Evolutionary conservation across 2,797 vertebrate species (phyloP).

Genomic region (Nasua narica): DNA sequence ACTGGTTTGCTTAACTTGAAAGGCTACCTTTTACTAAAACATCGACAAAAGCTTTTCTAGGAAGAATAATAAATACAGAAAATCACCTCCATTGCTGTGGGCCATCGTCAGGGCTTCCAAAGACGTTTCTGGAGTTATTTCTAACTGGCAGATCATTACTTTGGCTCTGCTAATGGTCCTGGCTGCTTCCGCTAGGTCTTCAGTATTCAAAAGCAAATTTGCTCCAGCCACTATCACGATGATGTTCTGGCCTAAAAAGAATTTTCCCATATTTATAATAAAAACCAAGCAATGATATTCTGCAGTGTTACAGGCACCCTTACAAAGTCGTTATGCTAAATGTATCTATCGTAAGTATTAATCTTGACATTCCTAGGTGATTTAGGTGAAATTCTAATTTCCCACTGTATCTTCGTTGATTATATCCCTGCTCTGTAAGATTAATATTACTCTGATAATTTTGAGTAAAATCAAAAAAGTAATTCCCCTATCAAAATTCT

Average conservation of each 20-base stretch:
- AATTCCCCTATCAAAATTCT: constrained; percentile 8
- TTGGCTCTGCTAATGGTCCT: constrained; percentile 86
- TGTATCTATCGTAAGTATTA: neutral
- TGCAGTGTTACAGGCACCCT: neutral
- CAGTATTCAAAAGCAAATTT: constrained; percentile 90
- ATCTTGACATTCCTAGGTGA: constrained; percentile 26
- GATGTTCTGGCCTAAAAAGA: constrained; percentile 92
- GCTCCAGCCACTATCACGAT: constrained; percentile 97
- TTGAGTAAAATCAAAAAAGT: constrained; percentile 31
- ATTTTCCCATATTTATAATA: constrained; percentile 59
- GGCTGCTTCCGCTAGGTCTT: constrained; percentile 88
- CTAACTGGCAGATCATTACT: constrained; percentile 95
- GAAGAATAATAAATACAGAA: constrained; percentile 60
- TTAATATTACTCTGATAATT: constrained; percentile 2
- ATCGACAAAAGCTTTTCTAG: constrained; percentile 53
- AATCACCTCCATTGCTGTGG: constrained; percentile 89
- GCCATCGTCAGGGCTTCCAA: constrained; percentile 92
- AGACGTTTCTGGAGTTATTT: constrained; percentile 89
- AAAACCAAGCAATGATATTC: constrained; percentile 21
- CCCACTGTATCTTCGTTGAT: neutral
- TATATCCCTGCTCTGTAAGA: neutral
- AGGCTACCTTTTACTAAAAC: constrained; percentile 66
- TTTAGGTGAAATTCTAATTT: constrained; percentile 10
- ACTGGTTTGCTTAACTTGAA: constrained; percentile 61
- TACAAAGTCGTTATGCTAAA: neutral